Base-by-base conservation (phyloP, 2,113 vertebrate species). In the Nesoenas mayeri region DNA sequence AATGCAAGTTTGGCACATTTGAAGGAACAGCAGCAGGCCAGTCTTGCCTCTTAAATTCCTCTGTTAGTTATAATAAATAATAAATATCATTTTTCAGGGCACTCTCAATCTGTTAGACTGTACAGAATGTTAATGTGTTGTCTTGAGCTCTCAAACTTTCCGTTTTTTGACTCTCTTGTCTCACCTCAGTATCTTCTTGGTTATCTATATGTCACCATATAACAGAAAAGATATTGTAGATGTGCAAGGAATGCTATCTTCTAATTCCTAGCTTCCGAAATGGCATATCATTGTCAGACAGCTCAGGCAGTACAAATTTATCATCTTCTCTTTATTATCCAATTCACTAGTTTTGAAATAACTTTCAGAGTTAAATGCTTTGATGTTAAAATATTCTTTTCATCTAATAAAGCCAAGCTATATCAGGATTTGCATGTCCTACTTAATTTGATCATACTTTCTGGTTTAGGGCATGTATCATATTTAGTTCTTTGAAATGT, bases 201-300 rank as follows among this genome's bases (percentile, higher is more conserved):
- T 77, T 95, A 29, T 89, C 73, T 89, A 2, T 89, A 2, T 71
- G 51, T 73, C 31, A 29, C 77, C 48, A 29, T 74, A 1, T 71
- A 90, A 88, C 64, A 83, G 48, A 62, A 89, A 60, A 79, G 69
- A 83, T 77, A 78, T 0, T 84, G 60, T 31, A 71, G 77, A 60
- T 60, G 32, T 79, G 20, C 21, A 36, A 69, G 71, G 57, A 89
- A 56, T 0, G 7, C 81, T 93, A 0, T 94, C 81, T 74, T 86
- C 78, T 72, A 83, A 64, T 96, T 97, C 90, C 86, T 42, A 66
- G 42, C 57, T 84, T 97, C 78, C 95, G 85, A 95, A 97, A 97
- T 48, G 67, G n/a, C 74, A 5, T 91, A 72, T 87, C 74, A 70
- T 75, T 85, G 44, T 80, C 67, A 93, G 58, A 72, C 58, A 92